These are phyloP conservation scores for Sparidentex hasta DNA, from an alignment of 2,797 vertebrate genomes.

Conservation along the genomic window DNA sequence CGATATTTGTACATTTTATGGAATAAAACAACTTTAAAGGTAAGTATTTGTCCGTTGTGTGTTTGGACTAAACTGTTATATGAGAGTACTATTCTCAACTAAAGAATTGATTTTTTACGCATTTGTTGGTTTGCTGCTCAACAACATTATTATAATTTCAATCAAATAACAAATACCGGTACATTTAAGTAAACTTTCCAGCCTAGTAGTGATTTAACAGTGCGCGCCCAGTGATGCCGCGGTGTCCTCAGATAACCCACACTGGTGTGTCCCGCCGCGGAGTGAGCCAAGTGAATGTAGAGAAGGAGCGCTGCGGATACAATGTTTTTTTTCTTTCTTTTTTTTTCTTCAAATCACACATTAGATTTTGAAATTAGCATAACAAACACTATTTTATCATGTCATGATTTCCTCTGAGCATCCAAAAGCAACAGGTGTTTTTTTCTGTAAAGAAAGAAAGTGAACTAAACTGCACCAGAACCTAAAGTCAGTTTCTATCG, in stretches of 20 bases:
- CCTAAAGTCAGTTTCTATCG: neutral
- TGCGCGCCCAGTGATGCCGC: constrained; percentile 37
- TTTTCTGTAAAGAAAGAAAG: neutral
- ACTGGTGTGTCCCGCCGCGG: constrained; percentile 7
- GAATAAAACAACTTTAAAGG: constrained; percentile 74
- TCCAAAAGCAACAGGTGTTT: constrained; percentile 52
- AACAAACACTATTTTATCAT: neutral
- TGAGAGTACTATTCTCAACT: neutral
- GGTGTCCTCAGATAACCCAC: constrained; percentile 74
- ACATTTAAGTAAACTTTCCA: neutral
- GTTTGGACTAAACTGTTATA: neutral
- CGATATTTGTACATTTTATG: constrained; percentile 66
- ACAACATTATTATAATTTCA: neutral
- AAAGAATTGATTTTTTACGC: neutral
- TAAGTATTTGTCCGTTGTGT: constrained; percentile 55
- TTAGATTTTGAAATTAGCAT: neutral
- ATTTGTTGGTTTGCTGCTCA: neutral
- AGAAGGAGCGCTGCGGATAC: neutral
- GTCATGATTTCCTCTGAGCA: neutral
- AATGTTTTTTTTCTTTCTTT: no score
- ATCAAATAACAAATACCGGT: neutral
- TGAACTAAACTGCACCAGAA: neutral
- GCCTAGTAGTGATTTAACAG: neutral
- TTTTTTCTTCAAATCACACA: neutral
- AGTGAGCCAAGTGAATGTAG: neutral